These are phyloP conservation scores for Pelosia muscerda DNA, from an alignment of 2,888 invertebrate genomes.

Conservation along the genomic window DNA sequence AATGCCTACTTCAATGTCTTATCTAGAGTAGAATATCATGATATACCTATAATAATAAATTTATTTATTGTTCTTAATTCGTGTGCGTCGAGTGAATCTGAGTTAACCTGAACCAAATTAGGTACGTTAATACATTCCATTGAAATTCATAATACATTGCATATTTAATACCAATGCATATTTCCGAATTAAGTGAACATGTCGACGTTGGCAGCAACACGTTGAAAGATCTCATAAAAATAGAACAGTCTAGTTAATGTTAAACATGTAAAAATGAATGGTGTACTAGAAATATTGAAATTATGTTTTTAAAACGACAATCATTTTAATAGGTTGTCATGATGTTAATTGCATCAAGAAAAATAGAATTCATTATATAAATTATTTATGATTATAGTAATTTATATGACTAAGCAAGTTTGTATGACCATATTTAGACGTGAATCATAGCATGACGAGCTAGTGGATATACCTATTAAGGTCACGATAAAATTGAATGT, in stretches of 20 bases:
- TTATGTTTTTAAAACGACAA: conserved; percentile 1
- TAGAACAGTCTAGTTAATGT: neutral
- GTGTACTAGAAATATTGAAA: neutral
- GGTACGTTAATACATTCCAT: no score
- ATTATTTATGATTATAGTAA: neutral
- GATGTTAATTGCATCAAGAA: neutral
- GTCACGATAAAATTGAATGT: neutral
- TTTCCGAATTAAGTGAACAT: no score
- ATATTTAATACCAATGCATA: no score
- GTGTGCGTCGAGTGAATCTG: no score
- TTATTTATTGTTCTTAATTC: no score
- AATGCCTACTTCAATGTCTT: no score
- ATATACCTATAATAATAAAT: no score
- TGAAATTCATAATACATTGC: no score
- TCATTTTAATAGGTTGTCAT: neutral
- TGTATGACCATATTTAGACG: neutral
- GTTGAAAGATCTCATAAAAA: no score
- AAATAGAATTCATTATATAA: conserved; percentile 1
- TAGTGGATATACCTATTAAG: neutral
- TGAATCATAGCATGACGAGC: neutral
- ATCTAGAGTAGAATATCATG: no score
- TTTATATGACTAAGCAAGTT: neutral
- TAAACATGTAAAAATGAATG: neutral
- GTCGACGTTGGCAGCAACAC: no score
- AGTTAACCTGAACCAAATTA: no score